Conservation (phyloP, 2,888 invertebrate genomes). For the Drosophila prostipennis region DNA sequence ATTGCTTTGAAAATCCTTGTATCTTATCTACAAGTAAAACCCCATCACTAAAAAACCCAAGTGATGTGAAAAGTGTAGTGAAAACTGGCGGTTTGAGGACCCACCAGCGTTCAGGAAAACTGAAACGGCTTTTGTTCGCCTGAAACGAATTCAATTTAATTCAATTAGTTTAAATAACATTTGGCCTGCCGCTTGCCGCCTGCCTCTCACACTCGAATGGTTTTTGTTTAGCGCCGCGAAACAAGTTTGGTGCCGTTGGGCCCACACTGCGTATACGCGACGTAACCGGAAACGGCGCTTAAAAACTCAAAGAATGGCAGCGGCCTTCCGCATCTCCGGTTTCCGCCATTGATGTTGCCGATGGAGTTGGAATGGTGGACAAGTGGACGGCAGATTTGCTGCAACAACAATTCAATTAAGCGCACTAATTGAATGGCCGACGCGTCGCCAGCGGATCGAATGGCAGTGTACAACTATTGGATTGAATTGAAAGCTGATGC, state of each 20-base stretch:
- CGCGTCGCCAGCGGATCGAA: conserved; percentile 47
- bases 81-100: neutral
- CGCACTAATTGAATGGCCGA: conserved; percentile 77
- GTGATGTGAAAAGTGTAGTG: conserved; percentile 7
- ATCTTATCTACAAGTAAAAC: neutral
- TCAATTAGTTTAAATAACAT: conserved; percentile 76
- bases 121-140: conserved; percentile 47
- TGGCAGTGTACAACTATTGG: conserved; percentile 37
- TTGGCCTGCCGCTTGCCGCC: conserved; percentile 17
- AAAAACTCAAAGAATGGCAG: conserved; percentile 52
- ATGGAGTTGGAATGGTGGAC: conserved; percentile 1
- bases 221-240: conserved; percentile 55
- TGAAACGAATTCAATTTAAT: conserved; percentile 67
- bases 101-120: conserved; percentile 13
- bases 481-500: conserved; percentile 8
- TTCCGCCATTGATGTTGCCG: conserved; percentile 18
- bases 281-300: conserved; percentile 65
- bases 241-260: conserved; percentile 35
- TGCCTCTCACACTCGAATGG: conserved; percentile 20
- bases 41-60: conserved; percentile 16
- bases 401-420: conserved; percentile 81
- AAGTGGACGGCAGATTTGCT: conserved; percentile 71
- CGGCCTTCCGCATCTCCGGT: conserved; percentile 20
- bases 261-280: conserved; percentile 58
- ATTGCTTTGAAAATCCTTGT: neutral